A percentile compares a stretch with the other conserved stretches of the same genome.
Conservation (phyloP, 2,888 invertebrate genomes). For the Apodemia duryi region DNA sequence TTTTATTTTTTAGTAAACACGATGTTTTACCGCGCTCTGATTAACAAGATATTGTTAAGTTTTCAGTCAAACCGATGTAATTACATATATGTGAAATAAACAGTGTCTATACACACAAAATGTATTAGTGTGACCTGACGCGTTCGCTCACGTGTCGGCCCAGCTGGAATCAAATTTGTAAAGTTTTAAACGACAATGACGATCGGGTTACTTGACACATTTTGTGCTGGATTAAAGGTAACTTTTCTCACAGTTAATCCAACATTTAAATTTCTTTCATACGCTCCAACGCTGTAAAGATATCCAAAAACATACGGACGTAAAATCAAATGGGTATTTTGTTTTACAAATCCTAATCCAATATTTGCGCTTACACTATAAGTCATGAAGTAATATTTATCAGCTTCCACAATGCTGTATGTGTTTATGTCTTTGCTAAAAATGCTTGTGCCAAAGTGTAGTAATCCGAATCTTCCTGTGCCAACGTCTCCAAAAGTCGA, state of each 20-base stretch:
- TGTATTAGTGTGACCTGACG: no score
- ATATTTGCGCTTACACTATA: not conserved
- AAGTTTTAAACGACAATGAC: not conserved
- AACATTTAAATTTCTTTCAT: not conserved
- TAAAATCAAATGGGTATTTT: not conserved
- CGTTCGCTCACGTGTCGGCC: no score
- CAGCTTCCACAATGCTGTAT: not conserved
- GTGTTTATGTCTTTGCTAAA: not conserved
- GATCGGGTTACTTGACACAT: not conserved
- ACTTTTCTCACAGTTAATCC: not conserved
- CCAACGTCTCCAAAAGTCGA: slow-evolving; percentile 8
- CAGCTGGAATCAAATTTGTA: no score
- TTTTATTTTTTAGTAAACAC: no score
- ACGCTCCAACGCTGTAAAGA: not conserved
- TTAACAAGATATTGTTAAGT: no score
- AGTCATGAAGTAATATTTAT: not conserved
- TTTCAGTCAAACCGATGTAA: no score
- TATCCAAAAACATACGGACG: not conserved
- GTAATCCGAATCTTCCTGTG: not conserved
- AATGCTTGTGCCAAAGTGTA: not conserved
- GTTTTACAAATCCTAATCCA: not conserved
- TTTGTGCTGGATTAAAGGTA: not conserved
- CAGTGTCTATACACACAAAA: no score
- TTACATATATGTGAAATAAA: no score
- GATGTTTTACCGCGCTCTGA: no score